Evolutionary conservation across 2,888 invertebrate genomes (phyloP), one percentile per base, ranked within the genome.

Genomic region (Pammene aurita): DNA sequence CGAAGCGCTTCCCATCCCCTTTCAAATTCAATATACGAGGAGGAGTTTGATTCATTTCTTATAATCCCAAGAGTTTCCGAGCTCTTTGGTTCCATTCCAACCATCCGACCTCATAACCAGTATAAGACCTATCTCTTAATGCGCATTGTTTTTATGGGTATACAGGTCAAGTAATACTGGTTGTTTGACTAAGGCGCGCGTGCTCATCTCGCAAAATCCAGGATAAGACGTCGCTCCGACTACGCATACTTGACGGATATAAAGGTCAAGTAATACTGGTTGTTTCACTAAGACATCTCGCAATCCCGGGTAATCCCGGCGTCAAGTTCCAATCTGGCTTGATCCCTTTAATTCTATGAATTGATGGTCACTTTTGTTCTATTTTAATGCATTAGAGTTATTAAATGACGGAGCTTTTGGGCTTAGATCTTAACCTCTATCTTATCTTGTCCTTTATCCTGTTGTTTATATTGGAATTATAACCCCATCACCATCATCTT

Each of bases 31-130:
- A 89, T 88, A 88, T 84, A 83, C 77, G 78, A 72, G 77, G 77
- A 76, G 82, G 63, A 69, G 80, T 87, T 88, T 85, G 87, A 89
- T 90, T 88, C 85, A 85, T 86, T 87, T 84, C 87, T 84, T 84
- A 82, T 85, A 87, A 88, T 89, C 86, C 67, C 71, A 74, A 72
- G 79, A 85, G 83, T 83, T 86, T 75, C 71, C 72, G 73, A 46
- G 54, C 58, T 70, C 34, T 34, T 6, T 7, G 34, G 26, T 34
- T 18, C 26, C n/a, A 34, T 34, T 54, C 34, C n/a, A 54, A 54
- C 11, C 13, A n/a, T 7, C 9, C n/a, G 34, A 34, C n/a, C 1
- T n/a, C 7, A 13, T n/a, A 52, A 54, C 34, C 34, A 54, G n/a
- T 7, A n/a, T 52, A 52, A 11, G 7, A 10, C 1, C 9, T 10